A percentile compares a stretch with the other conserved stretches of the same genome.
Evolutionary conservation across 2,797 vertebrate genomes (phyloP).

Genomic region (Onychomys leucogaster): DNA sequence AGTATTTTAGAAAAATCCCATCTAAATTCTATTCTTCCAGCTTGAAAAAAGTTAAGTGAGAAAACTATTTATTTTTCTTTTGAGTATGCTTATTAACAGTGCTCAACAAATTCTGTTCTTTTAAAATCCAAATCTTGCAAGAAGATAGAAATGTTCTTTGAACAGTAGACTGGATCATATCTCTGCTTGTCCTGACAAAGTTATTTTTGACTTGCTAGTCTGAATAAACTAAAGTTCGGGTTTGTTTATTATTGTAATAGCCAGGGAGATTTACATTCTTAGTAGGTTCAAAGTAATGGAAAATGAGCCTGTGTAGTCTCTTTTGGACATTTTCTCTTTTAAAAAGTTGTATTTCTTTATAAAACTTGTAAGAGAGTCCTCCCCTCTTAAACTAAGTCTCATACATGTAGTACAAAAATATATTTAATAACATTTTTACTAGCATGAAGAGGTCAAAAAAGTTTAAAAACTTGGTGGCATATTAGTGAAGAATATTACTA

Average conservation of each 20-base stretch:
- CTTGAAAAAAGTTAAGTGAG: slow-evolving; percentile 37
- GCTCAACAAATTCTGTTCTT: slow-evolving; percentile 59
- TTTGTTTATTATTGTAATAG: slow-evolving; percentile 65
- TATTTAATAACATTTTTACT: slow-evolving; percentile 72
- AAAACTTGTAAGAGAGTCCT: slow-evolving; percentile 44
- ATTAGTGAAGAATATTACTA: slow-evolving; percentile 61
- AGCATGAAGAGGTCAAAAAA: slow-evolving; percentile 59
- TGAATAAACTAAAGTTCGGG: slow-evolving; percentile 56
- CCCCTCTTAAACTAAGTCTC: slow-evolving; percentile 60
- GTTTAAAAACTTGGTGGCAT: slow-evolving; percentile 54
- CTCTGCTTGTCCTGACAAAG: slow-evolving; percentile 15
- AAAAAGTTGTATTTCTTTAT: slow-evolving; percentile 63
- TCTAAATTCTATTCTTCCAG: slow-evolving; percentile 53
- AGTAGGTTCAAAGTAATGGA: slow-evolving; percentile 69
- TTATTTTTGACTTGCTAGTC: slow-evolving; percentile 52
- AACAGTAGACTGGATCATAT: slow-evolving; percentile 29
- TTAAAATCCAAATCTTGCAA: slow-evolving; percentile 60
- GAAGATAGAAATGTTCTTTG: slow-evolving; percentile 39
- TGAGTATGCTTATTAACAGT: slow-evolving; percentile 62
- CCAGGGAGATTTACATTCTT: slow-evolving; percentile 72
- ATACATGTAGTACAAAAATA: slow-evolving; percentile 69
- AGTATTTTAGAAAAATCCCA: slow-evolving; percentile 59
- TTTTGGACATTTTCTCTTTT: slow-evolving; percentile 64
- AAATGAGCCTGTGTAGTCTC: slow-evolving; percentile 39
- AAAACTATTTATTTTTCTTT: slow-evolving; percentile 60